phyloP scores from a whole-genome alignment of 2,797 vertebrate genomes.

The Premnoplex brunnescens region DNA sequence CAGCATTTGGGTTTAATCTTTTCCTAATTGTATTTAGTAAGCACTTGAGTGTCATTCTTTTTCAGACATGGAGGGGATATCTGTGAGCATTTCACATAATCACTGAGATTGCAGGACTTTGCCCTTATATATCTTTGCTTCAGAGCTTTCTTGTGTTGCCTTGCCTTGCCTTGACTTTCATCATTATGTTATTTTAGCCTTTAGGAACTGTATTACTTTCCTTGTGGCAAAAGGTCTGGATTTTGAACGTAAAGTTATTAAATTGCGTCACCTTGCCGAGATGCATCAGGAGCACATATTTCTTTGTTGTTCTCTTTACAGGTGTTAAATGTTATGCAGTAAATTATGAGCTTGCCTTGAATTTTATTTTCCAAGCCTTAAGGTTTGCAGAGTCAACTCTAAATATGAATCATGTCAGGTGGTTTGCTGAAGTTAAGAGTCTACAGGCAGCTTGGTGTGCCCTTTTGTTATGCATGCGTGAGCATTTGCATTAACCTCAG shows the following conservation, averaged over 20 bases:
- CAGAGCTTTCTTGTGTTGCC: background rate
- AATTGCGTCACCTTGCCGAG: background rate
- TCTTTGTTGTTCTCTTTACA: background rate
- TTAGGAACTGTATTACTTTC: background rate
- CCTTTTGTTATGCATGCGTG: rapidly evolving
- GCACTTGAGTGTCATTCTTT: background rate
- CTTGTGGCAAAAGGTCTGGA: background rate
- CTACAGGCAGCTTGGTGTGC: background rate
- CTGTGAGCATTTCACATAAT: background rate
- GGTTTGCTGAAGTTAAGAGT: background rate
- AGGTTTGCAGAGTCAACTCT: background rate
- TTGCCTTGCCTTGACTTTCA: background rate
- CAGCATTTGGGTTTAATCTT: background rate
- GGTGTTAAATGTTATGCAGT: background rate
- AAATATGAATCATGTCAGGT: background rate
- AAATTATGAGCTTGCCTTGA: background rate
- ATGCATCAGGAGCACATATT: background rate
- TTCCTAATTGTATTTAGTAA: background rate
- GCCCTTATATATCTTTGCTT: background rate
- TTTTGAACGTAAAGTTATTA: background rate
- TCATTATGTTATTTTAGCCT: background rate
- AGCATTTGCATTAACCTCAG: background rate
- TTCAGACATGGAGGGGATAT: background rate
- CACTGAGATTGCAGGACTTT: background rate
- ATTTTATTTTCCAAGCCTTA: background rate